Evolutionary conservation across 37 sponge, comb jelly and placozoan genomes (phyloP).

Genomic region (Ephydatia muelleri): DNA sequence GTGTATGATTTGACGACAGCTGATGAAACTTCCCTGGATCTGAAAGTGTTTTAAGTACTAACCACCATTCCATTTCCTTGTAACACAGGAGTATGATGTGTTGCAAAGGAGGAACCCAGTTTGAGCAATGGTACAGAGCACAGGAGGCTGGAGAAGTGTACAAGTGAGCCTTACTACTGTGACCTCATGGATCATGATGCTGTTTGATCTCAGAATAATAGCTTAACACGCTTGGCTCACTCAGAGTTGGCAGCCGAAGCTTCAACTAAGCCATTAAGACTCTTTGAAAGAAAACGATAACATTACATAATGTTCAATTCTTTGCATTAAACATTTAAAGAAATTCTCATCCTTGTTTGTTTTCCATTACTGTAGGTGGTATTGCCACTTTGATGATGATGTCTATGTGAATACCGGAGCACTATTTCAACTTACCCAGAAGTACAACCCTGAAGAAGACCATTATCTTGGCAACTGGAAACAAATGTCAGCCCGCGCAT

Average conservation of each 20-base stretch:
- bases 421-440: not conserved
- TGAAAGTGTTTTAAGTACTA: too few species aligned
- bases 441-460: not conserved
- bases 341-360: not conserved
- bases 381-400: constrained; percentile 55
- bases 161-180: not conserved
- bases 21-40: too few species aligned
- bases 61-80: too few species aligned
- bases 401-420: constrained; percentile 20
- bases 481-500: not conserved
- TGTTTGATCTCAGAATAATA: not conserved
- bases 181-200: not conserved
- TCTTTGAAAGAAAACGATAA: too few species aligned
- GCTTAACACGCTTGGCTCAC: too few species aligned
- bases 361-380: constrained; percentile 25
- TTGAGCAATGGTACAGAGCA: constrained; percentile 13
- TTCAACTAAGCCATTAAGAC: too few species aligned
- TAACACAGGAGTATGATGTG: not conserved
- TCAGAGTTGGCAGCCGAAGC: too few species aligned
- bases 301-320: too few species aligned
- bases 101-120: constrained; percentile 17
- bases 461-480: constrained; percentile 14
- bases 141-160: not conserved
- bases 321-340: too few species aligned
- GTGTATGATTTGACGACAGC: too few species aligned